phyloP scores from a whole-genome alignment of 2,113 vertebrate species.

The Agapornis roseicollis region DNA sequence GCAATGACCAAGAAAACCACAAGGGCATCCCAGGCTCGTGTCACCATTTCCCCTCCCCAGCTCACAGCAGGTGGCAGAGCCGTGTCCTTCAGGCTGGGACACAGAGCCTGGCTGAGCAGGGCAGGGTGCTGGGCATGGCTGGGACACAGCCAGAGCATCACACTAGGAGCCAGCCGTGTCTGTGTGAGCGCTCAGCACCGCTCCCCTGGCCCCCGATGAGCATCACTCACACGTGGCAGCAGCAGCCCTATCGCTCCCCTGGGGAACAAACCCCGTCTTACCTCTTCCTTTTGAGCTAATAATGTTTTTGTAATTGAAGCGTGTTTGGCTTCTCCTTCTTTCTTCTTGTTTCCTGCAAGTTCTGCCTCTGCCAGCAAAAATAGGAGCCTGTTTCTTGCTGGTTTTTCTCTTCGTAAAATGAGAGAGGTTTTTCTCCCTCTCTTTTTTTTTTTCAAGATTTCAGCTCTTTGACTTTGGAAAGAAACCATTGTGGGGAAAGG shows the following conservation, averaged over 20 bases:
- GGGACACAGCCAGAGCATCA: neutral
- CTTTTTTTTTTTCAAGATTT: conserved; percentile 41
- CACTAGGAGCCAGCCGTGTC: accelerated
- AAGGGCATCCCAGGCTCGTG: neutral
- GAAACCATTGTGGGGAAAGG: conserved; percentile 40
- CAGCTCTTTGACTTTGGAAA: conserved; percentile 6
- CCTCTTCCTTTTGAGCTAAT: conserved; percentile 32
- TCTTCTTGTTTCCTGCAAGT: conserved; percentile 44
- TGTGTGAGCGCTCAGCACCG: neutral
- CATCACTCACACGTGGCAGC: neutral
- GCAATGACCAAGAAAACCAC: neutral
- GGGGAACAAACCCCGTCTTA: neutral
- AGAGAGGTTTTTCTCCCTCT: neutral
- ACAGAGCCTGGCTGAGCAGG: neutral
- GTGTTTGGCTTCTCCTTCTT: neutral
- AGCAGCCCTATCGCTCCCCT: neutral
- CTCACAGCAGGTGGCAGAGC: neutral
- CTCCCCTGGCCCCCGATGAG: accelerated
- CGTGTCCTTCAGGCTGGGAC: neutral
- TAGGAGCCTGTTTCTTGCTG: neutral
- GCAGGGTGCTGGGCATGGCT: too few relatives aligned
- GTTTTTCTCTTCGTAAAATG: neutral
- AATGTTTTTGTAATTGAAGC: conserved; percentile 37
- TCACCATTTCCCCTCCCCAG: neutral
- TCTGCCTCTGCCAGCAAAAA: conserved; percentile 49